Conservation (phyloP, 2,797 vertebrate genomes). For the Columba guinea region DNA sequence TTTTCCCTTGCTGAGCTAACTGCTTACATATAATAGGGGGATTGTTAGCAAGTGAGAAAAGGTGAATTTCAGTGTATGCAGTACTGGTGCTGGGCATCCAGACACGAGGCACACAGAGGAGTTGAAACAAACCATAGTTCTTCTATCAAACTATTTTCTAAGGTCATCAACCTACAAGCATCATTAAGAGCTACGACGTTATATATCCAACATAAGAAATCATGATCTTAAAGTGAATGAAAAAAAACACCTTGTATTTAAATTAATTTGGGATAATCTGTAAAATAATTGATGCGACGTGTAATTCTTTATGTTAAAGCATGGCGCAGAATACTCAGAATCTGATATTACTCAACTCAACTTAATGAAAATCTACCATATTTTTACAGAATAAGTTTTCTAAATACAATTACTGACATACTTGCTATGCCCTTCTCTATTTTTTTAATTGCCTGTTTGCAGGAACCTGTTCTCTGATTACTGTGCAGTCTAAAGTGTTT, state of each 20-base stretch:
- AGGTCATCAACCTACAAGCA: background rate
- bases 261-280: background rate
- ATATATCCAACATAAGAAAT: background rate
- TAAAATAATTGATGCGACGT: background rate
- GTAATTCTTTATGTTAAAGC: background rate
- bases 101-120: background rate
- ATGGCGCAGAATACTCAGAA: background rate
- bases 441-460: background rate
- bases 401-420: background rate
- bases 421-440: background rate
- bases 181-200: background rate
- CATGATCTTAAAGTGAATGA: background rate
- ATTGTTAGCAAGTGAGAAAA: background rate
- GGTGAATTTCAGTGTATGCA: background rate
- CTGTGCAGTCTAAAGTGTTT: background rate
- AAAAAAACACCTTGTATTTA: background rate
- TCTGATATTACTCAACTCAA: background rate
- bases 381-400: background rate
- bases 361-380: background rate
- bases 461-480: background rate
- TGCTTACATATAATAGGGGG: background rate
- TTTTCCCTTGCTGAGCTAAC: background rate
- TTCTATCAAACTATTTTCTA: accelerated
- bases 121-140: background rate
- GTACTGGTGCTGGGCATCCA: background rate